Base-by-base conservation (phyloP, 2,888 invertebrate genomes). In the Aporophyla nigra region DNA sequence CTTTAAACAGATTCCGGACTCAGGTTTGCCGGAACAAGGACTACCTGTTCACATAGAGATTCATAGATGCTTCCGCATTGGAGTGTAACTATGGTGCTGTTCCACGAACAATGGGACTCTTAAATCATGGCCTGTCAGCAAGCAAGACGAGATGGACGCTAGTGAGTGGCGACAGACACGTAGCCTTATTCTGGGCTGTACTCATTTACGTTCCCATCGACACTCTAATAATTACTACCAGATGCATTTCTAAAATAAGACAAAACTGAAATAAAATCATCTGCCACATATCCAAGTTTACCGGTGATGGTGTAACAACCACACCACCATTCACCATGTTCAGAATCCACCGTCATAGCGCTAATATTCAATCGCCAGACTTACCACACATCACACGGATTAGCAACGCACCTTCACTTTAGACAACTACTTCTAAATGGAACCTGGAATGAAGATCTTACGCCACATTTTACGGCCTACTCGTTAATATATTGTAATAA, bases 401-500 rank as follows among this genome's bases (percentile, higher is more conserved):
- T 65, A 51, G 0, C 66, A 33, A 56, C 10, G 10, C n/a, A 59
- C 80, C 54, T 69, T 81, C 76, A 72, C 80, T 70, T 74, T 53
- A 49, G 46, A 49, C 24, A 59, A 24, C 54, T 53, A 33, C 81
- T 21, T 54, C 33, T 49, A 53, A 67, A 69, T 69, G 5, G 54
- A 12, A 67, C 49, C 14, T 24, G n/a, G 6, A 69, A 56, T 24
- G 56, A 12, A 9, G 14, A 14, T 43, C 10, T 78, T 82, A 61
- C 82, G 68, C 68, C 78, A 80, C 14, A 24, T 56, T 80, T 73
- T 68, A 73, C 59, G 9, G 63, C 66, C 40, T 59, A 61, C 40
- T 53, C 68, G 16, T 66, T 62, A 62, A n/a, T 63, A 53, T 51
- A 62, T 70, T 69, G 33, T 33, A 16, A 66, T 58, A 66, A 70